Conservation (phyloP, 2,888 invertebrate genomes). For the Mythimna vitellina region DNA sequence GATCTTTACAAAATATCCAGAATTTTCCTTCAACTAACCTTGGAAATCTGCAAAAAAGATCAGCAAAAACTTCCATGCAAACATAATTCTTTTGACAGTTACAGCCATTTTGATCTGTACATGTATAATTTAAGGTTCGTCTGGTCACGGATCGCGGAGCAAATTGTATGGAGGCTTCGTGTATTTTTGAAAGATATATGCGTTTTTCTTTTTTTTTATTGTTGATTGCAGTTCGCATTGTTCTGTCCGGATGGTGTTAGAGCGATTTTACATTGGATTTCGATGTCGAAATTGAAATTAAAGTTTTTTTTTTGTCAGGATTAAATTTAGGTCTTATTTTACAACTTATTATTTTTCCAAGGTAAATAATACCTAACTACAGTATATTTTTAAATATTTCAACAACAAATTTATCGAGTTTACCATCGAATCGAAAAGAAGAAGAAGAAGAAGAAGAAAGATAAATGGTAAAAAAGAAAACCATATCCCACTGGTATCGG, state of each 20-base stretch:
- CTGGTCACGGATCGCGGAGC: conserved; percentile 72
- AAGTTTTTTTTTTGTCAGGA: background rate
- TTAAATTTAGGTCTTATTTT: background rate
- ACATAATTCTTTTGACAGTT: conserved; percentile 64
- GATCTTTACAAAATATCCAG: conserved; percentile 1
- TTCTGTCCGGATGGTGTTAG: conserved; percentile 73
- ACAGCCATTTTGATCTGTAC: conserved; percentile 68
- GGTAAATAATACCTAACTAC: too few species aligned
- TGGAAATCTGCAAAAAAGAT: conserved; percentile 41
- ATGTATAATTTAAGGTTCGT: conserved; percentile 66
- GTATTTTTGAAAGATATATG: conserved; percentile 75
- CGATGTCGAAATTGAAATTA: conserved; percentile 17
- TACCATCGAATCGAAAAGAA: too few species aligned
- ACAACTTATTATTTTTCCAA: too few species aligned
- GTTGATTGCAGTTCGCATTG: conserved; percentile 83
- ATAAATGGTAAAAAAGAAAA: too few species aligned
- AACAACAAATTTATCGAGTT: too few species aligned
- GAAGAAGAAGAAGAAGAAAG: too few species aligned
- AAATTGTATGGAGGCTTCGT: conserved; percentile 73
- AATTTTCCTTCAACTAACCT: conserved; percentile 21
- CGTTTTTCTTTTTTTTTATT: conserved; percentile 70
- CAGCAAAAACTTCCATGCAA: conserved; percentile 30
- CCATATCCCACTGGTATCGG: too few species aligned
- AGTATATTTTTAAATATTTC: too few species aligned
- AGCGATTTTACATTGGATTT: conserved; percentile 66